Percentiles rank a stretch among this genome's conserved stretches.
Evolutionary conservation across 2,797 vertebrate species (phyloP).

Genomic region (Alcedo atthis): DNA sequence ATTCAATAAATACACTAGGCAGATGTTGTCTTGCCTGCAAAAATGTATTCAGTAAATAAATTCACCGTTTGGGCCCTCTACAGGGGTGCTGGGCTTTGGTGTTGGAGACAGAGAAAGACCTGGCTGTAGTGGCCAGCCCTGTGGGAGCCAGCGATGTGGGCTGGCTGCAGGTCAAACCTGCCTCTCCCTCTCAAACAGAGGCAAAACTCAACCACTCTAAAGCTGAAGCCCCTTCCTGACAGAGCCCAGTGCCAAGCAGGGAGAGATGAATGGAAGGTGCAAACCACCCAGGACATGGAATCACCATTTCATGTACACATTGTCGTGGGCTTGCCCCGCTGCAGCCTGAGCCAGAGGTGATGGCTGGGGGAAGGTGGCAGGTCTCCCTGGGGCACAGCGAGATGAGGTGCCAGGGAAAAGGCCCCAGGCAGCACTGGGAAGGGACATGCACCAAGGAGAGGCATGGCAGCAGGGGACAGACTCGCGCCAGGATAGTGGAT

Average conservation of each 20-base stretch:
- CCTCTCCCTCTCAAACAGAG: background rate
- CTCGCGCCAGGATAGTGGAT: background rate
- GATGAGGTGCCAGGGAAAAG: fast-evolving
- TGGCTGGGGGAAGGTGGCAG: background rate
- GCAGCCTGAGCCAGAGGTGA: background rate
- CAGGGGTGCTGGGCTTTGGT: background rate
- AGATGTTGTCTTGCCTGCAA: background rate
- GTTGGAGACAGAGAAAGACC: background rate
- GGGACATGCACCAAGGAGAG: background rate
- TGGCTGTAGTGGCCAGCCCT: background rate
- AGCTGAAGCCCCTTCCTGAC: background rate
- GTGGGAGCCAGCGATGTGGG: background rate
- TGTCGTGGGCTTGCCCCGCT: background rate
- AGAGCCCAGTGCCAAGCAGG: background rate
- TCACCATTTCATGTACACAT: background rate
- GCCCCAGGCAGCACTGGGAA: background rate
- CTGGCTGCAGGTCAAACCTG: background rate
- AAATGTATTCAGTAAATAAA: conserved; percentile 24
- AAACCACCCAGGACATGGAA: background rate
- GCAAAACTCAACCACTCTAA: background rate
- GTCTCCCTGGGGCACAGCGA: background rate
- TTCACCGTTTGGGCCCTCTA: fast-evolving
- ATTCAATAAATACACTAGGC: conserved; percentile 17
- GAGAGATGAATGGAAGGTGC: background rate
- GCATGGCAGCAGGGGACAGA: background rate